Evolutionary conservation across 2,113 vertebrate species (phyloP), one percentile per base, ranked within the genome.

Genomic region (Tinamus guttatus): DNA sequence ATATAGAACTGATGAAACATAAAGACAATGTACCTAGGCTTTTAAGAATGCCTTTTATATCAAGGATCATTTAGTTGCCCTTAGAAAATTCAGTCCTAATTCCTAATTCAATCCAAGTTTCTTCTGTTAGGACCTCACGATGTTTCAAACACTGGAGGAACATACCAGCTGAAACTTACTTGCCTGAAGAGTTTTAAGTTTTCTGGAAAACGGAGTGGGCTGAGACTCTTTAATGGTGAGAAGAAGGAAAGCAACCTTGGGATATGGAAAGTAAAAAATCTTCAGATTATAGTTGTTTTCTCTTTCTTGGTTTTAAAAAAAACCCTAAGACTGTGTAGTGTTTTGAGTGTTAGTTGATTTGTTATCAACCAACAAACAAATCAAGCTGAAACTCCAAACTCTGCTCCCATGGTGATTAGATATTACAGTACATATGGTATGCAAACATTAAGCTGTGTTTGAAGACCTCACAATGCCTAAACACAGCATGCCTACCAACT

Each of bases 351-450:
- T 85, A 70, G 34, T 8, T 79, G 43, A 63, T 76, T 82, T 91
- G n/a, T 70, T 78, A 82, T 79, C 82, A 93, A 82, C 71, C 79
- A 95, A 56, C 43, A 92, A 83, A 92, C 67, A 90, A 87, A 91
- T 77, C 43, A 41, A 73, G 49, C 74, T 82, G 87, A 85, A 91
- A 82, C 30, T 67, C 43, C 60, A 67, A 45, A 25, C 36, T n/a
- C 41, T 75, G 51, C 38, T 85, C 36, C 75, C 21, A 32, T 80
- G 40, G 59, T 80, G 93, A 85, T 67, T 49, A 81, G 36, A 36
- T 80, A 87, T 34, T 89, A 41, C 81, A 67, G 65, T 93, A 80
- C 91, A 85, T 91, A 92, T 87, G 81, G 70, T 70, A 85, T 77
- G 59, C 85, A 91, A 92, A 80, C 75, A 94, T 82, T 73, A 70